Base-by-base conservation (phyloP, 2,113 vertebrate species). In the Passerina amoena region DNA sequence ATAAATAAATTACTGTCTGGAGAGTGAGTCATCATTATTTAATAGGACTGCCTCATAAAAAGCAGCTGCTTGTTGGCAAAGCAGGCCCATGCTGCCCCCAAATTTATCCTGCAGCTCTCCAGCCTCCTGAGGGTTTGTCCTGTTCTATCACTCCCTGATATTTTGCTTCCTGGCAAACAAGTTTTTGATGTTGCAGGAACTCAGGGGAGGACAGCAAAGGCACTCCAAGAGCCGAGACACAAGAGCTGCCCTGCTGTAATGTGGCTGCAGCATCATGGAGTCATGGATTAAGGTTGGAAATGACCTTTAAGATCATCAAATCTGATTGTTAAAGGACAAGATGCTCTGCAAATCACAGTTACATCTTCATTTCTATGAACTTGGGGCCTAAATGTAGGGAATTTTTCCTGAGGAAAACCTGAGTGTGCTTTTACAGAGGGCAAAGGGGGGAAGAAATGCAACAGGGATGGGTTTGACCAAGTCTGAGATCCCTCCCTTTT, bases 1-100 rank as follows among this genome's bases (percentile, higher is more conserved):
- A 95, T 96, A 95, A 97, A 96, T 97, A 96, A 96, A 92, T 96
- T 94, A 96, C 94, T 92, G 96, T 82, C 93, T 91, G 91, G 76
- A 92, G 86, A 94, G 80, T 90, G 92, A 96, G 93, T 90, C 96
- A 86, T 96, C 92, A 76, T 94, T 95, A 84, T 88, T 96, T 96
- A 88, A 96, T 77, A 87, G 86, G 40, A 38, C 48, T 81, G 64
- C 11, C 48, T 61, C 66, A 71, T 50, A 59, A 73, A 70, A 4
- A 72, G 85, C 37, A 76, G 80, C 53, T 96, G 82, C 38, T 71
- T 61, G 37, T 78, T 94, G 86, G 88, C 65, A 94, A 78, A 96
- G 69, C 64, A 90, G 35, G 11, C 15, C n/a, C 44, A 2, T 24
- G 30, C 42, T 90, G 51, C 47, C 82, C 85, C 33, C 44, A 27